A percentile compares a stretch with the other conserved stretches of the same genome.
Conservation (phyloP, 2,113 vertebrate genomes). For the Clarias gariepinus region DNA sequence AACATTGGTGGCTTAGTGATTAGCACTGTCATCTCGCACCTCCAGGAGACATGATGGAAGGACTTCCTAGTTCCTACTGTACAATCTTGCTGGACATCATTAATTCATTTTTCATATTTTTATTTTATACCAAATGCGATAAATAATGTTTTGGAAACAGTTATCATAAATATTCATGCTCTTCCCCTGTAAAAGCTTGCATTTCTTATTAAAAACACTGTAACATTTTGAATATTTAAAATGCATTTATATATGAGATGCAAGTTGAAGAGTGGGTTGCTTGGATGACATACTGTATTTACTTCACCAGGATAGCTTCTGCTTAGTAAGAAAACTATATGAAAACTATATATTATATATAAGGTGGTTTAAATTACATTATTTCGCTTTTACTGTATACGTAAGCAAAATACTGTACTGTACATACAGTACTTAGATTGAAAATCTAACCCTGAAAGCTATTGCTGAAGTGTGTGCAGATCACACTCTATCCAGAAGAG, state of each 20-base stretch:
- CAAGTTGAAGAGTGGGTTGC: background rate
- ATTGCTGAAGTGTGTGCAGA: background rate
- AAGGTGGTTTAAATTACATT: background rate
- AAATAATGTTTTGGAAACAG: background rate
- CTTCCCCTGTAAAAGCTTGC: background rate
- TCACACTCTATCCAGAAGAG: conserved; percentile 12
- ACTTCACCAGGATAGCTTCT: background rate
- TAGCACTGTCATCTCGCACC: too few species aligned
- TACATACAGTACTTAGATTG: background rate
- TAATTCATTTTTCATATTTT: background rate
- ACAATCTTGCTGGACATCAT: background rate
- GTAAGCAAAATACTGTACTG: background rate
- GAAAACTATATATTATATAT: background rate
- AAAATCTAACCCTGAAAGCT: background rate
- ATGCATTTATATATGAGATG: background rate
- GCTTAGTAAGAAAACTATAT: background rate
- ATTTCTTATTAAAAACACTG: background rate
- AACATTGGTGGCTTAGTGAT: too few species aligned
- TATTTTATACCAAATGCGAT: background rate
- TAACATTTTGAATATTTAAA: background rate
- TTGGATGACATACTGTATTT: background rate
- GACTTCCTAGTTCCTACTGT: background rate
- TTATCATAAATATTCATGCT: background rate
- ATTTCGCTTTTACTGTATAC: background rate
- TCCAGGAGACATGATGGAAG: background rate